These are phyloP conservation scores for Aratinga solstitialis DNA, from an alignment of 2,797 vertebrate species.

Conservation along the genomic window DNA sequence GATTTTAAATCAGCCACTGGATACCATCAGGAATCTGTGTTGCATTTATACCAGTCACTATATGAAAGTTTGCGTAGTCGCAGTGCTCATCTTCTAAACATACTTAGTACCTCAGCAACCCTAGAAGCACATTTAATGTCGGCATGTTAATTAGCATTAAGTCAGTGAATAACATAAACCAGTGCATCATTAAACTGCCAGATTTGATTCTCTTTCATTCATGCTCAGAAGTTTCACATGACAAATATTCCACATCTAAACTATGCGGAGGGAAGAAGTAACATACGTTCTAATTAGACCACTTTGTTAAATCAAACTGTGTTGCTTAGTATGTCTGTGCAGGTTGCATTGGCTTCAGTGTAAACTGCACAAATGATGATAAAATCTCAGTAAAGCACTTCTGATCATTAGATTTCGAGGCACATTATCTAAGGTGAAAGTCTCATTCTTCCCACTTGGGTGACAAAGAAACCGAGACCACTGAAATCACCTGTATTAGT, in stretches of 20 bases:
- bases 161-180: neutral
- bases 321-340: neutral
- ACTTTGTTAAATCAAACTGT: constrained; percentile 1
- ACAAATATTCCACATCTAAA: neutral
- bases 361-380: neutral
- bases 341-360: neutral
- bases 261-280: neutral
- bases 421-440: neutral
- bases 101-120: neutral
- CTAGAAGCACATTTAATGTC: neutral
- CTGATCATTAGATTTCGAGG: neutral
- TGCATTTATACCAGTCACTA: neutral
- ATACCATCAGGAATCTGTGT: neutral
- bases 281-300: neutral
- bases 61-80: neutral
- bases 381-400: constrained; percentile 16
- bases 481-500: neutral
- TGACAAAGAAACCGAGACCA: neutral
- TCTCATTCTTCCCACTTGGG: neutral
- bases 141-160: constrained; percentile 19
- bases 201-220: constrained; percentile 15
- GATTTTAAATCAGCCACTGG: neutral
- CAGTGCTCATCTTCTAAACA: neutral
- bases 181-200: constrained; percentile 2
- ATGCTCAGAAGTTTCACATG: neutral